Base-by-base conservation (phyloP, 2,797 vertebrate genomes). In the Fundulus diaphanus region DNA sequence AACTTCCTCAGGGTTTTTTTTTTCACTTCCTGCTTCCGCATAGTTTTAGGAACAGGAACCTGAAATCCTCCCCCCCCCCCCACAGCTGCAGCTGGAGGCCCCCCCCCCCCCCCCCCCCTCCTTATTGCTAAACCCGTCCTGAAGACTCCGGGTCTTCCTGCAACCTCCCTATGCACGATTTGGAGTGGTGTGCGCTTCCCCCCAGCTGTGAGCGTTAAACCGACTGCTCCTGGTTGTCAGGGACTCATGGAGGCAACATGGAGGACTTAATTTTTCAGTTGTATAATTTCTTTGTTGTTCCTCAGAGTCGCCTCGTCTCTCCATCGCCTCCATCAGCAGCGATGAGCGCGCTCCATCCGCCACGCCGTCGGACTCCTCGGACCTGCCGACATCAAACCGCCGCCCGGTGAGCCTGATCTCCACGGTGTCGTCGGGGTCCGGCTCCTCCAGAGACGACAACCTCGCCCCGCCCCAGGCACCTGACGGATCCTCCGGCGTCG, bases 291-390 rank as follows among this genome's bases (percentile, higher is more conserved):
- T 54, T 57, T 52, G 8, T n/a, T 15, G 35, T 27, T 70, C 49
- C 71, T 31, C 84, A 95, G 95, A 94, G 79, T 89, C 20, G 0
- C 78, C 89, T 59, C 88, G 92, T 85, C 90, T 93, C 70, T 94
- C 78, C 0, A 83, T 16, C 1, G 82, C 92, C 85, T 92, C 88
- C 46, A 72, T 91, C 71, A 92, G 94, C 92, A 94, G 95, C 83
- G 88, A 96, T 97, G 96, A 95, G 61, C 92, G 89, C 18, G 93
- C 95, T 88, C 93, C 94, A 0, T 94, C 84, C 0, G 85, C 90
- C 61, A 90, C 93, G 4, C 77, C 90, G 66, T 91, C 92, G 0
- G 87, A 94, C 72, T 80, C 93, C 76, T 93, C 94, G 0, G 74
- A 92, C 15, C 87, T 79, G 86, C 73, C 46, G 12, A 12, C 67